Conservation (phyloP, 2,888 invertebrate species). For the Platycnemis pennipes region DNA sequence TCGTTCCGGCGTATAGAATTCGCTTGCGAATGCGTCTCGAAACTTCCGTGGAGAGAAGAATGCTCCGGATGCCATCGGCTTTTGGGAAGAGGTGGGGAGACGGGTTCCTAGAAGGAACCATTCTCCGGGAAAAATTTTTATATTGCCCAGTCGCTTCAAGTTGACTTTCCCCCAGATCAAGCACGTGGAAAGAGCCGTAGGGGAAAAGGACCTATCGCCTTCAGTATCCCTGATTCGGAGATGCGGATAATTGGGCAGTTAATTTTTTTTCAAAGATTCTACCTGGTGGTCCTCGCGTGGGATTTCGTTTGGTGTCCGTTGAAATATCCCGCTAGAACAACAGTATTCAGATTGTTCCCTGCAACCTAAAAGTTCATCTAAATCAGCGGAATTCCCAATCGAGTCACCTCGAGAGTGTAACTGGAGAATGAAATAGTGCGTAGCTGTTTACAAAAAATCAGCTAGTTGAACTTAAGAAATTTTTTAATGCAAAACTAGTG, state of each 20-base stretch:
- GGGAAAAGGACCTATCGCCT: neutral
- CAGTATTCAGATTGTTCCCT: no score
- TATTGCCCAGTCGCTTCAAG: neutral
- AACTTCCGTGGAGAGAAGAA: neutral
- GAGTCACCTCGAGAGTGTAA: no score
- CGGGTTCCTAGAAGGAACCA: neutral
- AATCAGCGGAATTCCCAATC: no score
- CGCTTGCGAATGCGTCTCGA: neutral
- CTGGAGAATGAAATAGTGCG: no score
- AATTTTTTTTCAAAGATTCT: neutral
- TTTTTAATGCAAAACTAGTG: no score
- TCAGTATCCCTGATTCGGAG: neutral
- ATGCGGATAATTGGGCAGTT: neutral
- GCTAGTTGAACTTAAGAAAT: no score
- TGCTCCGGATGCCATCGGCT: neutral
- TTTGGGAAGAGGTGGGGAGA: neutral
- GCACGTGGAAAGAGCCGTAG: neutral
- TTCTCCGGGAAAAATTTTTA: neutral
- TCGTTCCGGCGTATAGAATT: neutral
- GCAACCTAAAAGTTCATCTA: no score
- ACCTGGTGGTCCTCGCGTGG: neutral
- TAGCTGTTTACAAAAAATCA: no score
- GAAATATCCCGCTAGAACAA: neutral
- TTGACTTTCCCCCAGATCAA: conserved; percentile 10
- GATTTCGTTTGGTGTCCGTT: neutral